Base-by-base conservation (phyloP, 2,113 vertebrate genomes). In the Sciurus niger region DNA sequence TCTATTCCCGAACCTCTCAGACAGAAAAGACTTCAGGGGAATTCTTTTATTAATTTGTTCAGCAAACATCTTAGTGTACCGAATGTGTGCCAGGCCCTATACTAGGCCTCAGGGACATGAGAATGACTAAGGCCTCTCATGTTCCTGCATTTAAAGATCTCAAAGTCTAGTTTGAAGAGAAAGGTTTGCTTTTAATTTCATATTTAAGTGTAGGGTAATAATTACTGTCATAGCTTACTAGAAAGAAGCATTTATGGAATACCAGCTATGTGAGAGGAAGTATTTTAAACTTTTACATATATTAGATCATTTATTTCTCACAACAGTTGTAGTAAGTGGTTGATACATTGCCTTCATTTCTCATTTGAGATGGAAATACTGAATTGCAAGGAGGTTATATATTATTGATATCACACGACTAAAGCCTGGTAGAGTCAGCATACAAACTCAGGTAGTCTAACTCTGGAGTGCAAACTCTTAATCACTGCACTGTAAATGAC, bases 131-230 rank as follows among this genome's bases (percentile, higher is more conserved):
- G 25, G 67, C 73, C 9, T 63, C 10, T 73, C 90, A 85, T 79
- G 32, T 70, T 28, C 58, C 40, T 72, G 4, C 8, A 73, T 96
- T 90, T 90, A 76, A 94, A 89, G 55, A 58, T 68, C 32, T 94
- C 40, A 65, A 92, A 92, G 43, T 90, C 65, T 85, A 92, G 24
- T 84, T 96, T 93, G 53, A 94, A 82, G 37, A 74, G 22, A 74
- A 20, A 37, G 46, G 22, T 90, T 76, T 12, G 87, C 60, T 24
- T 96, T 73, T 85, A 78, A 89, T 96, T 83, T 96, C 74, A 87
- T 8, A 80, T 92, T 74, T 84, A 68, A 89, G 25, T 80, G 3
- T 13, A 94, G 51, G 82, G 70, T 76, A 90, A 74, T 93, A 43
- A 87, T 90, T 25, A 60, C 65, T 68, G 83, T 89, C 18, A 84